These are phyloP conservation scores for Bicyclus anynana DNA, from an alignment of 1,140 invertebrate genomes.

Conservation along the genomic window DNA sequence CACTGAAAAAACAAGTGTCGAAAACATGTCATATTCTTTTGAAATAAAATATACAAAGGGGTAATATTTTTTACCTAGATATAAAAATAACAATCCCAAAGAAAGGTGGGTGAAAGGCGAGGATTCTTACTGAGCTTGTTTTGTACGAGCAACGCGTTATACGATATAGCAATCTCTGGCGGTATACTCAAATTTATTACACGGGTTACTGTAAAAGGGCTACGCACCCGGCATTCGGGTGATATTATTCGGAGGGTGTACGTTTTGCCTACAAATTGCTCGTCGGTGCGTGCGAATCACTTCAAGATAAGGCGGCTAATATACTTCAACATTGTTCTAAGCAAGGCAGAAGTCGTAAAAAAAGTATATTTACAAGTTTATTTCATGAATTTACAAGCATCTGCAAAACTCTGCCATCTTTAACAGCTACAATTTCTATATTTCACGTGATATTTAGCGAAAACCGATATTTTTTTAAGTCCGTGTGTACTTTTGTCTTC, in stretches of 20 bases:
- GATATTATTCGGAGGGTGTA: conserved; percentile 54
- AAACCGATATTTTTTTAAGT: no score
- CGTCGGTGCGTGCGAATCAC: conserved; percentile 46
- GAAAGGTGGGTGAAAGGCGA: conserved; percentile 16
- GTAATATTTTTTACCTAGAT: not conserved
- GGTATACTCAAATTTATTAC: conserved; percentile 51
- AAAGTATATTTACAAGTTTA: not conserved
- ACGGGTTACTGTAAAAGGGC: conserved; percentile 42
- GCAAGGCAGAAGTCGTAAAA: not conserved
- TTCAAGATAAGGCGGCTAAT: conserved; percentile 27
- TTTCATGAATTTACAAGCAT: not conserved
- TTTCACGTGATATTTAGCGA: no score
- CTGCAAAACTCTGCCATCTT: not conserved
- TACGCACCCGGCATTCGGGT: conserved; percentile 34
- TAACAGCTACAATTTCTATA: not conserved
- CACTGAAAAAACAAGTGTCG: not conserved
- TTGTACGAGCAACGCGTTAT: conserved; percentile 28
- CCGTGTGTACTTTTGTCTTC: no score
- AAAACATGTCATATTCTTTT: not conserved
- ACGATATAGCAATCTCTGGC: conserved; percentile 45
- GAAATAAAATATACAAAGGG: not conserved
- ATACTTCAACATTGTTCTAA: conserved; percentile 10
- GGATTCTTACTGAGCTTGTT: conserved; percentile 12
- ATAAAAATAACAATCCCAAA: conserved; percentile 6
- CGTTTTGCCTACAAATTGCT: conserved; percentile 67